phyloP scores from a whole-genome alignment of 2,888 invertebrate genomes.

The Monopis laevigella region DNA sequence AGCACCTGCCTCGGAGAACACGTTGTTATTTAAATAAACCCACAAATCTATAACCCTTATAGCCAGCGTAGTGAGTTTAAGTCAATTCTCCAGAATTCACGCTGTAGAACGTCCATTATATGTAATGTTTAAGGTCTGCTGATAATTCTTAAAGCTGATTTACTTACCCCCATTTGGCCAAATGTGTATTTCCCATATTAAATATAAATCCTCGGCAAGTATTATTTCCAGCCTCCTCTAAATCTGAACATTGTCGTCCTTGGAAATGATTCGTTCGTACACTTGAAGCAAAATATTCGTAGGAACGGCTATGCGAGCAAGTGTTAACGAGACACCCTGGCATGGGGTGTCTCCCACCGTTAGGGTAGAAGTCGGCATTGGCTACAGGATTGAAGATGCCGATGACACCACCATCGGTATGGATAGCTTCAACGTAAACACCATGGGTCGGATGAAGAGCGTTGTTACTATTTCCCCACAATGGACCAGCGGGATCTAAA shows the following conservation, averaged over 20 bases:
- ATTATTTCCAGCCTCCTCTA: conserved; percentile 4
- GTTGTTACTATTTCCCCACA: conserved; percentile 10
- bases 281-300: conserved; percentile 19
- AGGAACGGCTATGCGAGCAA: conserved; percentile 20
- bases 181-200: conserved; percentile 18
- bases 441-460: conserved; percentile 23
- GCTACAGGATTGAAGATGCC: conserved; percentile 24
- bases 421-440: conserved; percentile 29
- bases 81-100: too few relatives aligned
- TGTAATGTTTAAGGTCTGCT: too few relatives aligned
- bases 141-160: too few relatives aligned
- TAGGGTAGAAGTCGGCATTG: conserved; percentile 30
- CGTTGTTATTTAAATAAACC: too few relatives aligned
- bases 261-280: conserved; percentile 19
- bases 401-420: conserved; percentile 26
- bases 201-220: conserved; percentile 12
- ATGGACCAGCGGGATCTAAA: conserved; percentile 16
- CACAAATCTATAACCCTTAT: too few relatives aligned
- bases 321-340: conserved; percentile 20
- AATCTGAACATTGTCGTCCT: conserved; percentile 16
- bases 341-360: conserved; percentile 22
- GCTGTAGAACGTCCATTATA: too few relatives aligned
- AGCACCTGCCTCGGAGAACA: too few relatives aligned
- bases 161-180: conserved; percentile 25
- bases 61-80: too few relatives aligned